Conservation (phyloP, 2,797 vertebrate species). For the Xerus rutilus region DNA sequence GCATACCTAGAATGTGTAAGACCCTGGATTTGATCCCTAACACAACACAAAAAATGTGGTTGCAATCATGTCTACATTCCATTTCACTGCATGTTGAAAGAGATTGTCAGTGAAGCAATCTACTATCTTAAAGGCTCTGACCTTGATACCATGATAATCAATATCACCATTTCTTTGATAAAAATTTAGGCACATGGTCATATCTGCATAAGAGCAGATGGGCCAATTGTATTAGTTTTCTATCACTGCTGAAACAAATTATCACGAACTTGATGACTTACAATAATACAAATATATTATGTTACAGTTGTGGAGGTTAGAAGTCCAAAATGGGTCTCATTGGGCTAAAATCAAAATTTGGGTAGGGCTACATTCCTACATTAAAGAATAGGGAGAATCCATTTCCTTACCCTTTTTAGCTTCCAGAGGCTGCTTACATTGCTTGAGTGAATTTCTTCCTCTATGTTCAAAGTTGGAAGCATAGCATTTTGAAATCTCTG, state of each 20-base stretch:
- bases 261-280: neutral
- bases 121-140: neutral
- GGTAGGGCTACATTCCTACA: neutral
- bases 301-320: neutral
- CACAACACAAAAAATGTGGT: neutral
- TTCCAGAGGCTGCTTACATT: neutral
- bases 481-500: neutral
- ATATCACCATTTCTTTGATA: neutral
- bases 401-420: neutral
- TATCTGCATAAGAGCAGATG: neutral
- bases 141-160: neutral
- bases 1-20: neutral
- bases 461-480: neutral
- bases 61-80: neutral
- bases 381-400: neutral
- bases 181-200: neutral
- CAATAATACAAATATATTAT: neutral
- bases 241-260: neutral
- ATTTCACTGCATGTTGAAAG: neutral
- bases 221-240: slow-evolving; percentile 16
- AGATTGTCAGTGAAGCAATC: neutral
- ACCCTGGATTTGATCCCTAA: neutral
- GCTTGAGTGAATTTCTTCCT: neutral
- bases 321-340: neutral
- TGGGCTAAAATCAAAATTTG: neutral